Conservation (phyloP, 2,888 invertebrate species). For the Nudaria mundana region DNA sequence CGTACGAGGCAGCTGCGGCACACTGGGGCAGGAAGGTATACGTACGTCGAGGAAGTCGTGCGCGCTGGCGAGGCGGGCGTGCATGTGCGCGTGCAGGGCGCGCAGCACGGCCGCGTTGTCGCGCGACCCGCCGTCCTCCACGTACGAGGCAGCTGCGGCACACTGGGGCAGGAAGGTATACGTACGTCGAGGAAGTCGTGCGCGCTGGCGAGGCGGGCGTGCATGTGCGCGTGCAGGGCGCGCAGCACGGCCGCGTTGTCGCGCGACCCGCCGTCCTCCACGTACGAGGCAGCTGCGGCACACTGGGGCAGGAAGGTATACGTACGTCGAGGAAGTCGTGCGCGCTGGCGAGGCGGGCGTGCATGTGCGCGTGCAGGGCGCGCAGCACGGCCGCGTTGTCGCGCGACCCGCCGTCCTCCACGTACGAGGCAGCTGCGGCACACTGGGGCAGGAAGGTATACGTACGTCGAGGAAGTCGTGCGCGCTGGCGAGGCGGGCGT, state of each 20-base stretch:
- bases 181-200: slow-evolving; percentile 94
- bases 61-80: slow-evolving; percentile 94
- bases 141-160: slow-evolving; percentile 97
- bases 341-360: slow-evolving; percentile 94
- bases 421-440: slow-evolving; percentile 97
- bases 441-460: slow-evolving; percentile 80
- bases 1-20: slow-evolving; percentile 97
- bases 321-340: slow-evolving; percentile 94
- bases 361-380: slow-evolving; percentile 95
- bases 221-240: slow-evolving; percentile 95
- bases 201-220: slow-evolving; percentile 94
- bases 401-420: slow-evolving; percentile 98
- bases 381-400: slow-evolving; percentile 97
- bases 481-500: slow-evolving; percentile 94
- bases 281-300: slow-evolving; percentile 97
- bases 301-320: no score
- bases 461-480: slow-evolving; percentile 94
- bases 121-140: slow-evolving; percentile 98
- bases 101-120: slow-evolving; percentile 97
- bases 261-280: slow-evolving; percentile 98
- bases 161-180: no score
- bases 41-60: slow-evolving; percentile 94
- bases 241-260: slow-evolving; percentile 97
- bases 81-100: slow-evolving; percentile 95
- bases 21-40: slow-evolving; percentile 72